A percentile compares a stretch with the other conserved stretches of the same genome.
These are phyloP conservation scores for Drosophila greeni DNA, from an alignment of 2,888 invertebrate species.

Conservation along the genomic window DNA sequence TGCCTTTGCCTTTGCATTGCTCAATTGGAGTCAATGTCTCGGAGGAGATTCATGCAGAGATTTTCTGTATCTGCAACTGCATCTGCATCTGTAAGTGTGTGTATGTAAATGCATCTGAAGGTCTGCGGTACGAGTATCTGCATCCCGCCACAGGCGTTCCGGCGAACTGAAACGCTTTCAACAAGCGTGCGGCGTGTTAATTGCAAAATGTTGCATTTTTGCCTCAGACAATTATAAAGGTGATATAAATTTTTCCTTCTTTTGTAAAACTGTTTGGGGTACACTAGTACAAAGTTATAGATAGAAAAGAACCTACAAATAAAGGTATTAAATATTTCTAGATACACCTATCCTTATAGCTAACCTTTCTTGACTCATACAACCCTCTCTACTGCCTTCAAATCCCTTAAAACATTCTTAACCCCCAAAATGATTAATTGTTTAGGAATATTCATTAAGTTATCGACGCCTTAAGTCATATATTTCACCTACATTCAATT, in stretches of 20 bases:
- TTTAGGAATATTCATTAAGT: slow-evolving; percentile 2
- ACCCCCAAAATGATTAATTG: slow-evolving; percentile 18
- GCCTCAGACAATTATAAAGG: slow-evolving; percentile 61
- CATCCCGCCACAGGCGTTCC: slow-evolving; percentile 45
- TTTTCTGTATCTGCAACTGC: slow-evolving; percentile 34
- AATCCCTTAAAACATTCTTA: background rate
- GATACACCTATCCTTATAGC: background rate
- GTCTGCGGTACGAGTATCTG: slow-evolving; percentile 14
- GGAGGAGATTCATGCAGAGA: slow-evolving; percentile 41
- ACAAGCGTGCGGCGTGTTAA: slow-evolving; percentile 59
- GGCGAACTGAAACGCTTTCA: slow-evolving; percentile 40
- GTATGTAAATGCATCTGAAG: slow-evolving; percentile 14
- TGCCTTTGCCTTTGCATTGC: slow-evolving; percentile 23
- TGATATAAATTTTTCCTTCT: slow-evolving; percentile 40
- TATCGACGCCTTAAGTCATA: background rate
- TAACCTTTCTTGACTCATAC: background rate
- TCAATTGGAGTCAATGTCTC: slow-evolving; percentile 45
- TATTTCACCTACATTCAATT: slow-evolving; percentile 22
- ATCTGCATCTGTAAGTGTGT: slow-evolving; percentile 9
- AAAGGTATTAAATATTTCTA: background rate
- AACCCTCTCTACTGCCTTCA: no score
- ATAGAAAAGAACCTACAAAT: background rate
- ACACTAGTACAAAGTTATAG: slow-evolving; percentile 4
- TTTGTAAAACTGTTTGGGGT: slow-evolving; percentile 9
- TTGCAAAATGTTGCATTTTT: slow-evolving; percentile 63